Conservation (phyloP, 2,888 invertebrate species). For the Galeopsomyia nigrocyanea region DNA sequence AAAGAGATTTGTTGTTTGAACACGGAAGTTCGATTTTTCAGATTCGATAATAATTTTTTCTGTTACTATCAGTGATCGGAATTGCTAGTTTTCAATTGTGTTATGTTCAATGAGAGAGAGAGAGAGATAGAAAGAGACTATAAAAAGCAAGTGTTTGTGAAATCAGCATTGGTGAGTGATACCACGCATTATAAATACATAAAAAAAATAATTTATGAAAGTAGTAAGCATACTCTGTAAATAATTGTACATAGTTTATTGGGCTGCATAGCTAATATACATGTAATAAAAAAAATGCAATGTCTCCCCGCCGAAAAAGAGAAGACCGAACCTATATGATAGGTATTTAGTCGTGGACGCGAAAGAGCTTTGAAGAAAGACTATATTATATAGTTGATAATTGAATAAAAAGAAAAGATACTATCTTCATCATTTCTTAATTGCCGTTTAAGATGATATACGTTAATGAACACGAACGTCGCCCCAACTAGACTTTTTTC, state of each 20-base stretch:
- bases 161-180: slow-evolving; percentile 44
- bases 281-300: slow-evolving; percentile 30
- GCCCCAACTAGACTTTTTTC: slow-evolving; percentile 24
- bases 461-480: too few species aligned
- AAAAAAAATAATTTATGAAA: slow-evolving; percentile 44
- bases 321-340: slow-evolving; percentile 7
- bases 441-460: neutral
- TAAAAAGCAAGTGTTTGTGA: slow-evolving; percentile 34
- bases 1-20: neutral
- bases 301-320: slow-evolving; percentile 18
- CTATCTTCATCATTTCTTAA: neutral
- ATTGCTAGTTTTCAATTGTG: too few species aligned
- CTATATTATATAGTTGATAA: neutral
- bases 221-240: slow-evolving; percentile 42
- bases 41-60: too few species aligned
- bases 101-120: too few species aligned
- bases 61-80: too few species aligned
- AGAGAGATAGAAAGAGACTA: slow-evolving; percentile 8
- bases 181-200: slow-evolving; percentile 36
- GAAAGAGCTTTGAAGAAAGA: slow-evolving; percentile 25
- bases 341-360: neutral
- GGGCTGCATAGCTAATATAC: slow-evolving; percentile 33
- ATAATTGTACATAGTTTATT: slow-evolving; percentile 45
- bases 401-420: slow-evolving; percentile 6
- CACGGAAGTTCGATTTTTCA: too few species aligned